Percentiles rank a stretch among this genome's conserved stretches.
phyloP scores from a whole-genome alignment of 2,113 vertebrate genomes.

The Phyllostomus hastatus region DNA sequence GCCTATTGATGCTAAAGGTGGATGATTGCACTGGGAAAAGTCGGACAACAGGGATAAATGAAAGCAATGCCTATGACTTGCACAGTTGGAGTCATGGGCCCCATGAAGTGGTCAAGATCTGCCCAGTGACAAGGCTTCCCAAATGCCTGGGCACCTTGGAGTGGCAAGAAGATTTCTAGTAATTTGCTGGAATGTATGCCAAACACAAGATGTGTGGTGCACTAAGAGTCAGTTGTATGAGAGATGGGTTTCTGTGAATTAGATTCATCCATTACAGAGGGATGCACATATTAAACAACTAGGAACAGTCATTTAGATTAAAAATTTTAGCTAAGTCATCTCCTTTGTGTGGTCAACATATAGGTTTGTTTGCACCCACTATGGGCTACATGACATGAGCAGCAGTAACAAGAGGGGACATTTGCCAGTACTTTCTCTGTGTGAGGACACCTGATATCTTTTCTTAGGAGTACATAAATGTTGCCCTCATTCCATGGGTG shows the following conservation, averaged over 20 bases:
- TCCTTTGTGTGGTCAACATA: neutral
- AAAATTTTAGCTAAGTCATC: neutral
- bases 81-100: accelerated
- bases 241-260: too few species aligned
- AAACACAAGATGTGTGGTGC: neutral
- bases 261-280: neutral
- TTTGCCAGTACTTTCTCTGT: neutral
- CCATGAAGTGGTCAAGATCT: neutral
- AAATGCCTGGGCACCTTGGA: neutral
- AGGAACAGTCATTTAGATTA: neutral
- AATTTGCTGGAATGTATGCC: neutral
- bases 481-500: neutral
- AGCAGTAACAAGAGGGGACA: neutral
- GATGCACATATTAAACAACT: too few species aligned
- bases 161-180: neutral
- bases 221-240: neutral
- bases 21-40: neutral
- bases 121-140: neutral
- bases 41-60: neutral
- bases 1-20: neutral
- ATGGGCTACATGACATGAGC: neutral
- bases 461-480: neutral
- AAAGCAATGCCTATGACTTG: neutral
- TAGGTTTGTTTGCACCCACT: neutral
- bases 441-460: neutral